phyloP scores from a whole-genome alignment of 2,113 vertebrate species.

The Tamias sibiricus region DNA sequence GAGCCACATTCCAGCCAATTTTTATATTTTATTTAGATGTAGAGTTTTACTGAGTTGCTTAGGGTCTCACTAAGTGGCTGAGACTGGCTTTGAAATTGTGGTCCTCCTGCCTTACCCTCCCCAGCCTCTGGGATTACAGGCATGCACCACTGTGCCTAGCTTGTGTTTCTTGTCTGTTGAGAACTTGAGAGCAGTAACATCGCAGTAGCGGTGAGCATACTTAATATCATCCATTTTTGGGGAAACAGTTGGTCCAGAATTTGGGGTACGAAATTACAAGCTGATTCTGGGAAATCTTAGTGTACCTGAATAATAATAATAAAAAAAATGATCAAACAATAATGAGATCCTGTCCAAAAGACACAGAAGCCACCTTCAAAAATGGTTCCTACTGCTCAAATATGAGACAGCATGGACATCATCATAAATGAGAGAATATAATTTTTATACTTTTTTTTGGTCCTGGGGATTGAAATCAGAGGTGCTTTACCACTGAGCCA shows the following conservation, averaged over 20 bases:
- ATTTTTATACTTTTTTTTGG: not conserved
- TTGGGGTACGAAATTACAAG: not conserved
- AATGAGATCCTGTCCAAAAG: not conserved
- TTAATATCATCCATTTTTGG: not conserved
- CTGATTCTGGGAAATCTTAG: not conserved
- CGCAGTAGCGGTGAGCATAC: not conserved
- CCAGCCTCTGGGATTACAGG: too few species aligned
- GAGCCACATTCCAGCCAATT: too few species aligned
- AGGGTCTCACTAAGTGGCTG: too few species aligned
- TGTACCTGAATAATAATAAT: not conserved
- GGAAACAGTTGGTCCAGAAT: not conserved
- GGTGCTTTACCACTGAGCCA: too few species aligned
- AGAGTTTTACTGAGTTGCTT: too few species aligned
- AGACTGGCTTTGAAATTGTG: too few species aligned
- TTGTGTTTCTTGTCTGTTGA: too few species aligned
- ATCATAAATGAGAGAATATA: slow-evolving; percentile 31
- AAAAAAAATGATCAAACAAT: not conserved
- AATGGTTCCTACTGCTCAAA: not conserved
- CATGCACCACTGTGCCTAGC: too few species aligned
- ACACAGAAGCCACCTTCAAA: not conserved
- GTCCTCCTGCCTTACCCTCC: too few species aligned
- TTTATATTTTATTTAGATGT: too few species aligned
- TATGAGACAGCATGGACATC: slow-evolving; percentile 14
- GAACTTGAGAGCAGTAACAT: not conserved
- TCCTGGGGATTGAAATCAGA: too few species aligned